phyloP scores from a whole-genome alignment of 2,113 vertebrate genomes.

The Merops nubicus region DNA sequence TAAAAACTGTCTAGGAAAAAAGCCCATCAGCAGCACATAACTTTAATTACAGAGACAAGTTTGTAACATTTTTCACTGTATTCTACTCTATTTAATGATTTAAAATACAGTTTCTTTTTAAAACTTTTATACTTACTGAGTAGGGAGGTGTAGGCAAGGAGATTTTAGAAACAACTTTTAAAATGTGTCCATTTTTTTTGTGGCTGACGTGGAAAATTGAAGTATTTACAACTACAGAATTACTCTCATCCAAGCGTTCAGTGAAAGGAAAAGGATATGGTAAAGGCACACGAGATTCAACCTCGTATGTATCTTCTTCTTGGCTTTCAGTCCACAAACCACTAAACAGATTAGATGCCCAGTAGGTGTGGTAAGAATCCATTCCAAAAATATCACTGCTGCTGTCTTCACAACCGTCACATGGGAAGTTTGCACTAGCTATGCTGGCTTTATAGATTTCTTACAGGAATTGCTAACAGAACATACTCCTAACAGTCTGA shows the following conservation, averaged over 20 bases:
- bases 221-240: slow-evolving; percentile 91
- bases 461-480: background rate
- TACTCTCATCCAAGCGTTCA: slow-evolving; percentile 84
- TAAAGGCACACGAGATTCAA: slow-evolving; percentile 92
- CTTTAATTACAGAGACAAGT: background rate
- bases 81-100: background rate
- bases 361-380: slow-evolving; percentile 89
- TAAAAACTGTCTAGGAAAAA: background rate
- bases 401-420: background rate
- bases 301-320: slow-evolving; percentile 90
- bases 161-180: slow-evolving; percentile 94
- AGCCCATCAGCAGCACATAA: background rate
- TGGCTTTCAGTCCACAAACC: slow-evolving; percentile 83
- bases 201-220: slow-evolving; percentile 89
- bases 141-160: slow-evolving; percentile 95
- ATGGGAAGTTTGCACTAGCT: background rate
- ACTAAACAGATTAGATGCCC: slow-evolving; percentile 76
- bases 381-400: slow-evolving; percentile 67
- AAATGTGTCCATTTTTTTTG: slow-evolving; percentile 84
- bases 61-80: background rate
- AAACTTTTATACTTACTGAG: slow-evolving; percentile 87
- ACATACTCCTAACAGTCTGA: background rate
- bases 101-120: background rate
- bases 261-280: slow-evolving; percentile 88
- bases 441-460: background rate